A percentile compares a stretch with the other conserved stretches of the same genome.
Conservation (phyloP, 2,888 invertebrate genomes). For the Bursaphelenchus okinawaensis region DNA sequence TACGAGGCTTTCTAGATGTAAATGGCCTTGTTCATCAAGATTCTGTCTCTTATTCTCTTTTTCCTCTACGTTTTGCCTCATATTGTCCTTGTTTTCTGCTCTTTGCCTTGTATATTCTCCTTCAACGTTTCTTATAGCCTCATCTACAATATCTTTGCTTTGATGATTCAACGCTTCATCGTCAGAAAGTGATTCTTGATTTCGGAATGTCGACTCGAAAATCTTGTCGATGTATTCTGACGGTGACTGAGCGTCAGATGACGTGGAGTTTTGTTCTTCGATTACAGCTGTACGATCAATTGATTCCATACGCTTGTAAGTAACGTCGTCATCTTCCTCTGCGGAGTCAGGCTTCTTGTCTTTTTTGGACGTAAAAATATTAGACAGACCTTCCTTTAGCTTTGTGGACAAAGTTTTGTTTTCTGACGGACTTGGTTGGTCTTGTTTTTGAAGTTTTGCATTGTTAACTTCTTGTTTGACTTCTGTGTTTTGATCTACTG, state of each 20-base stretch:
- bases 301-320: background rate
- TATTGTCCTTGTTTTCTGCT: no score
- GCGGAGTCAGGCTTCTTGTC: background rate
- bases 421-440: no score
- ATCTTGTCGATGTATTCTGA: background rate
- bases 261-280: background rate
- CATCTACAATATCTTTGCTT: background rate
- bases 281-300: background rate
- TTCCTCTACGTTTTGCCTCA: no score
- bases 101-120: no score
- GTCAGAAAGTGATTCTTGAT: background rate
- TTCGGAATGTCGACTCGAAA: background rate
- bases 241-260: background rate
- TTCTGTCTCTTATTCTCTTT: no score
- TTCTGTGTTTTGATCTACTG: constrained; percentile 1
- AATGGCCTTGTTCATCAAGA: no score
- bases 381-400: background rate
- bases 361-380: background rate
- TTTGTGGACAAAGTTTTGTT: background rate
- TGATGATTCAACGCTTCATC: background rate
- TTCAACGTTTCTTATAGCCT: background rate
- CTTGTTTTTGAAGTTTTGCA: background rate
- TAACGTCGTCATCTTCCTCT: background rate
- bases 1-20: no score
- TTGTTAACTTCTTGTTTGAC: background rate